Conservation (phyloP, 2,888 invertebrate genomes). For the Troides aeacus region DNA sequence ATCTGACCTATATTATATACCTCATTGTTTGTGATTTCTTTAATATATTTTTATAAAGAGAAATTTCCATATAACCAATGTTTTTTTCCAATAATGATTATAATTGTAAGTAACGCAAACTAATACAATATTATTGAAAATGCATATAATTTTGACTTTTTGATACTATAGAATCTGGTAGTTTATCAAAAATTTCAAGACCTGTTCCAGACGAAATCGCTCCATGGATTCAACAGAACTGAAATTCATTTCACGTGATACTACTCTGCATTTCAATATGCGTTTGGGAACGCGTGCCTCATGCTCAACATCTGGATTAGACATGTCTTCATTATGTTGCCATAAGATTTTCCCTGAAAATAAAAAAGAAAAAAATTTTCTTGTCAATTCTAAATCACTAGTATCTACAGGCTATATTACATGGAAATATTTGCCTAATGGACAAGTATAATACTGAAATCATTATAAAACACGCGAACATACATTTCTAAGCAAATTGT, state of each 20-base stretch:
- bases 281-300: constrained; percentile 98
- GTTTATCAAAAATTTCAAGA: constrained; percentile 36
- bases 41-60: too few species aligned
- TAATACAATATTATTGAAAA: neutral
- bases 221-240: constrained; percentile 96
- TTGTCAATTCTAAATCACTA: too few species aligned
- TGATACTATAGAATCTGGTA: neutral
- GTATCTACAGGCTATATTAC: neutral
- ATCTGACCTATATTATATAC: too few species aligned
- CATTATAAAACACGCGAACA: too few species aligned
- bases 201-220: constrained; percentile 95
- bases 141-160: neutral
- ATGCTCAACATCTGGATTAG: constrained; percentile 92
- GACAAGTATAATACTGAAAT: neutral
- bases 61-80: too few species aligned
- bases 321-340: constrained; percentile 98
- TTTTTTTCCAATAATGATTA: neutral
- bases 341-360: constrained; percentile 92
- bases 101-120: neutral
- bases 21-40: too few species aligned
- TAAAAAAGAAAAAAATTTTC: neutral
- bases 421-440: neutral
- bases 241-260: constrained; percentile 94
- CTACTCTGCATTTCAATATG: constrained; percentile 95
- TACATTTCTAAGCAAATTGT: too few species aligned